Conservation (phyloP, 2,888 invertebrate genomes). For the Emmelina monodactyla region DNA sequence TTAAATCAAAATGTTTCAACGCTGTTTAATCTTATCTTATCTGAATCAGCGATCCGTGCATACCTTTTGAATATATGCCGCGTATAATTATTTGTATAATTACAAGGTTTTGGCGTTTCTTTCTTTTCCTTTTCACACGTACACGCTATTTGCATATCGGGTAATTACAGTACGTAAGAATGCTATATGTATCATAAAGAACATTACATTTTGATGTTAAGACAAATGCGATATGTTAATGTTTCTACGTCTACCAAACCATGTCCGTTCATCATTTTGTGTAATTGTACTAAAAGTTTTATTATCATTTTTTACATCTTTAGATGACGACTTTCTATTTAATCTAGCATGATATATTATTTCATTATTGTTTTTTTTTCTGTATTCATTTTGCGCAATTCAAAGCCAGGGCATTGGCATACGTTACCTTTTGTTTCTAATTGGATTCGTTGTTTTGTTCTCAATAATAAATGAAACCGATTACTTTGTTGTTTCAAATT, state of each 20-base stretch:
- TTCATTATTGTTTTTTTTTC: slow-evolving; percentile 51
- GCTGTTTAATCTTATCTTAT: slow-evolving; percentile 60
- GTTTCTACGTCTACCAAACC: slow-evolving; percentile 36
- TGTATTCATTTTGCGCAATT: slow-evolving; percentile 63
- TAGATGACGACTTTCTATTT: slow-evolving; percentile 57
- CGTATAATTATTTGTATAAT: slow-evolving; percentile 61
- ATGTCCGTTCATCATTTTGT: slow-evolving; percentile 48
- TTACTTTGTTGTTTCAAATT: slow-evolving; percentile 59
- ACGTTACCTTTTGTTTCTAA: slow-evolving; percentile 62
- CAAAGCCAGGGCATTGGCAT: slow-evolving; percentile 93
- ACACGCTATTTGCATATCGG: slow-evolving; percentile 59
- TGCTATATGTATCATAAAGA: slow-evolving; percentile 50
- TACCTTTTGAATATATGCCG: slow-evolving; percentile 55
- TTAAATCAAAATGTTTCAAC: slow-evolving; percentile 65
- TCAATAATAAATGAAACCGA: slow-evolving; percentile 64
- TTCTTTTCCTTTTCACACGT: slow-evolving; percentile 63
- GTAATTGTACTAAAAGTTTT: slow-evolving; percentile 53
- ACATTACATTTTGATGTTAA: slow-evolving; percentile 55
- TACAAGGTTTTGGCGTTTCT: slow-evolving; percentile 56
- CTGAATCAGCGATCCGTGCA: slow-evolving; percentile 54
- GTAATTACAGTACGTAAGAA: slow-evolving; percentile 44
- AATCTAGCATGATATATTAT: slow-evolving; percentile 63
- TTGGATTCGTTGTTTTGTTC: slow-evolving; percentile 57
- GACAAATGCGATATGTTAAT: slow-evolving; percentile 44
- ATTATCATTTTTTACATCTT: slow-evolving; percentile 48